Percentiles rank a stretch among this genome's conserved stretches.
These are phyloP conservation scores for Andrena bucephala DNA, from an alignment of 2,888 invertebrate species.

Conservation along the genomic window DNA sequence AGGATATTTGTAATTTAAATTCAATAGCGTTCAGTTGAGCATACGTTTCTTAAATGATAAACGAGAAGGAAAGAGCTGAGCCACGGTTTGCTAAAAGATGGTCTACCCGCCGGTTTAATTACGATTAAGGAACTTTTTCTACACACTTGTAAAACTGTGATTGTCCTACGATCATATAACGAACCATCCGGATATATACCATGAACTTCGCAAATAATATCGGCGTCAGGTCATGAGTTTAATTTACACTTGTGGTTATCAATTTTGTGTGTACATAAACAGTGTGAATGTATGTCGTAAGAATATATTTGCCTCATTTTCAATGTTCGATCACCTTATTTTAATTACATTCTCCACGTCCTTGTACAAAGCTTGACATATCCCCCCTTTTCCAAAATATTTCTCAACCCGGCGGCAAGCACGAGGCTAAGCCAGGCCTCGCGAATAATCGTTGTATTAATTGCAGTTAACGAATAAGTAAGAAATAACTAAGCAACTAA, in stretches of 20 bases:
- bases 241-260: constrained; percentile 65
- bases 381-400: neutral
- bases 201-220: constrained; percentile 56
- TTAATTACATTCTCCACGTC: constrained; percentile 40
- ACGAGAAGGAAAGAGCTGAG: constrained; percentile 29
- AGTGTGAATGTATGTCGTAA: constrained; percentile 69
- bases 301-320: constrained; percentile 71
- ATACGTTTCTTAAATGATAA: constrained; percentile 47
- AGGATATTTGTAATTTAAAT: constrained; percentile 57
- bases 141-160: constrained; percentile 69
- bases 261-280: constrained; percentile 67
- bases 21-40: constrained; percentile 53
- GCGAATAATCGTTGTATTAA: neutral
- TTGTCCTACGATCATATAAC: constrained; percentile 61
- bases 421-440: neutral
- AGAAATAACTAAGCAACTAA: neutral
- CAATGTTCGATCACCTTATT: constrained; percentile 60
- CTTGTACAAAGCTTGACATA: constrained; percentile 9
- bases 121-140: constrained; percentile 63
- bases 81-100: constrained; percentile 41
- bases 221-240: constrained; percentile 57
- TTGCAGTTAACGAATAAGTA: constrained; percentile 5
- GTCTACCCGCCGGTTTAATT: constrained; percentile 39
- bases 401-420: too few relatives aligned
- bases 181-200: constrained; percentile 54